Base-by-base conservation (phyloP, 2,797 vertebrate species). In the Gymnothorax javanicus region DNA sequence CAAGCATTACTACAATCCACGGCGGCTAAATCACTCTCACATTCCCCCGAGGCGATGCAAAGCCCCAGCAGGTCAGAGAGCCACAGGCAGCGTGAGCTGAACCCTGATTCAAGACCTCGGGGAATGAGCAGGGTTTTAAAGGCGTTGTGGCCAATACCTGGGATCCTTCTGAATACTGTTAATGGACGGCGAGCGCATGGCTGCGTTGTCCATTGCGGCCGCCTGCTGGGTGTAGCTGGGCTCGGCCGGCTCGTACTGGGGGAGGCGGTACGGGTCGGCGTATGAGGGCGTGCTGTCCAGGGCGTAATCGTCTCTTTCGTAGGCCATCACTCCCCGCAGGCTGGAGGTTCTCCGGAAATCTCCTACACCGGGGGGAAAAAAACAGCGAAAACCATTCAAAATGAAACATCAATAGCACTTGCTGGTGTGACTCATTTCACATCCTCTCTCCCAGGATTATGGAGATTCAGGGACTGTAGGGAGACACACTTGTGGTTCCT, bases 91-190 rank as follows among this genome's bases (percentile, higher is more conserved):
- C 33, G 2, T 2, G 1, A 43, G 33, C 33, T 43, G 33, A 43
- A 13, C 9, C 58, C 58, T 7, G 11, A 60, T 12, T 11, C 11
- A 20, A 5, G 17, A 20, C 60, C 60, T 17, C 15, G 43, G 15
- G 43, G 33, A 81, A 8, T 54, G 20, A 0, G 20, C 54, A 1
- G 12, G n/a, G 17, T 83, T 15, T 5, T 58, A 12, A 27, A 71
- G 27, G 7, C 1, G 25, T 43, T 52, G 12, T 33, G 54, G 11
- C 95, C 94, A 43, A 43, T 96, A 97, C 98, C 98, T 98, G 90
- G 98, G 98, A 93, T 99, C 98, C 85, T 99, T 99, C 93, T 99
- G 98, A 87, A 99, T 99, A 95, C 98, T 99, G 95, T 99, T 98
- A 90, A 99, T 97, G 64, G 98, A 99, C 0, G 98, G 98, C 0